Evolutionary conservation across 2,888 invertebrate species (phyloP).

Genomic region (Acrocera orbiculus): DNA sequence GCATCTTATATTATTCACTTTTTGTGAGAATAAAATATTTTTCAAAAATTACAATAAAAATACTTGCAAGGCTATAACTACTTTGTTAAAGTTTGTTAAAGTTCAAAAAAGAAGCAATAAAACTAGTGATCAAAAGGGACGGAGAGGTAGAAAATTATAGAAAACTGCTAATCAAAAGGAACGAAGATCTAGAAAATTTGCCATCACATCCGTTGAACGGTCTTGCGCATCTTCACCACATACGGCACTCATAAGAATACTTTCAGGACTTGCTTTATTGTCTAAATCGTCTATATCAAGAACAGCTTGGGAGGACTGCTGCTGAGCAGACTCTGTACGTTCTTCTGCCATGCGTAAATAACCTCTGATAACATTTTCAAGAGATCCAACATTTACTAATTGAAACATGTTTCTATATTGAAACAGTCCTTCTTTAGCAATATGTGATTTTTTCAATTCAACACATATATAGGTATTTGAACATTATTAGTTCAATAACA

Average conservation of each 20-base stretch:
- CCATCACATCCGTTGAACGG: no score
- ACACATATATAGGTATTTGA: slow-evolving; percentile 98
- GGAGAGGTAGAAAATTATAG: no score
- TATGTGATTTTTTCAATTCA: slow-evolving; percentile 92
- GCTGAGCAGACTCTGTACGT: slow-evolving; percentile 83
- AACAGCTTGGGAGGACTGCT: slow-evolving; percentile 86
- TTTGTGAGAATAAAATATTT: no score
- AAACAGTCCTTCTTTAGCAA: slow-evolving; percentile 97
- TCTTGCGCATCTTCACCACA: slow-evolving; percentile 98
- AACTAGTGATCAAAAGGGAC: no score
- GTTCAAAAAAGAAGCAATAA: no score
- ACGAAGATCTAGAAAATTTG: no score
- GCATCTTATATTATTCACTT: no score
- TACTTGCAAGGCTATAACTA: no score
- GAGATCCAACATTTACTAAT: slow-evolving; percentile 75
- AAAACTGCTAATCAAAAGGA: no score
- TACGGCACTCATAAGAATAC: slow-evolving; percentile 78
- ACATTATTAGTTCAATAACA: slow-evolving; percentile 98
- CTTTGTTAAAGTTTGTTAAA: no score
- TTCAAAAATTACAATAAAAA: no score
- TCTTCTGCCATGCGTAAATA: slow-evolving; percentile 93
- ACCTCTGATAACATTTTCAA: slow-evolving; percentile 92
- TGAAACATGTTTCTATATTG: slow-evolving; percentile 99
- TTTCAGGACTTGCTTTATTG: slow-evolving; percentile 89
- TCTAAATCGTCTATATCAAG: slow-evolving; percentile 97